Conservation (phyloP, 1,140 invertebrate species). For the Frieseomelitta varia region DNA sequence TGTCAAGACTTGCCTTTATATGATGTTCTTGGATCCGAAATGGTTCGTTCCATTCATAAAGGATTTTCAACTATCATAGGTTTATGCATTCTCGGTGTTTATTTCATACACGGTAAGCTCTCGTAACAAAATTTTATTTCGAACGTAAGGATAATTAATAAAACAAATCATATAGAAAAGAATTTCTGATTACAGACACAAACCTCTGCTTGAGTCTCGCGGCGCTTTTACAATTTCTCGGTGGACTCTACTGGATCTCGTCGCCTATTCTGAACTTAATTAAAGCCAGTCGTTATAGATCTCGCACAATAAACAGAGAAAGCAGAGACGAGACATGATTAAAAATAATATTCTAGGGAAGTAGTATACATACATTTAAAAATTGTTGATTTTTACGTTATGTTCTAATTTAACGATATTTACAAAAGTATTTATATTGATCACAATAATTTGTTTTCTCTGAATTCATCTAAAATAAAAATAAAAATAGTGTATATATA, state of each 20-base stretch:
- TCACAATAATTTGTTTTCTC: constrained; percentile 39
- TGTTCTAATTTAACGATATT: constrained; percentile 32
- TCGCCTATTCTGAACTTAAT: constrained; percentile 36
- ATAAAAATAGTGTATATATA: constrained; percentile 43
- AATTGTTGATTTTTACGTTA: constrained; percentile 12
- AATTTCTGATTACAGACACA: constrained; percentile 42
- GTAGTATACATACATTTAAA: not conserved
- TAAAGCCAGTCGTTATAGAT: constrained; percentile 8
- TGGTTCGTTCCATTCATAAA: constrained; percentile 19
- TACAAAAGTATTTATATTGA: constrained; percentile 36
- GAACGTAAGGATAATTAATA: not conserved
- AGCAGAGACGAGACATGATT: not conserved
- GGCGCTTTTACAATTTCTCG: constrained; percentile 53
- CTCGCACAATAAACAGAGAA: not conserved
- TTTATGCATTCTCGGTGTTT: constrained; percentile 40
- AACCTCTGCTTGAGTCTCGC: constrained; percentile 31
- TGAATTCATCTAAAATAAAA: constrained; percentile 32
- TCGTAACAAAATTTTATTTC: constrained; percentile 37
- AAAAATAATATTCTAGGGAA: constrained; percentile 3
- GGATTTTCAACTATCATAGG: constrained; percentile 55
- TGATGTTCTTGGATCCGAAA: constrained; percentile 50
- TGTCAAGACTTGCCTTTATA: constrained; percentile 51
- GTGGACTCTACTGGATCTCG: constrained; percentile 54
- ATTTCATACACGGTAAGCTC: constrained; percentile 48
- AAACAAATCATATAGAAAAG: not conserved